phyloP scores from a whole-genome alignment of 2,113 vertebrate genomes.

The Odocoileus hemionus region DNA sequence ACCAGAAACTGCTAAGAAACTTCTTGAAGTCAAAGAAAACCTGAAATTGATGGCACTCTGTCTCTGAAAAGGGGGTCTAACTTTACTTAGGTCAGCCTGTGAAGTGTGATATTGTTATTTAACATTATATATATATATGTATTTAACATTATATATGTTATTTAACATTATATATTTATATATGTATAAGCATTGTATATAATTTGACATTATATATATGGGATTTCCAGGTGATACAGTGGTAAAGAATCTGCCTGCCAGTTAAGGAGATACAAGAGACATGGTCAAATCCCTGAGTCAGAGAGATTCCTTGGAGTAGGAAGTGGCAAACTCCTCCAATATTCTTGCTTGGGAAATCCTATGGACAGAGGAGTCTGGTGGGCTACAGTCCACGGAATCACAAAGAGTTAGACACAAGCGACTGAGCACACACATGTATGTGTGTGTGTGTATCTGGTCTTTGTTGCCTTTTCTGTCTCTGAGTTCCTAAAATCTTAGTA shows the following conservation, averaged over 20 bases:
- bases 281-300: background rate
- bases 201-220: background rate
- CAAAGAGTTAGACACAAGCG: background rate
- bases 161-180: background rate
- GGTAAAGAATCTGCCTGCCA: background rate
- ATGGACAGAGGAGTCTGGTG: background rate
- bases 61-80: background rate
- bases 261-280: background rate
- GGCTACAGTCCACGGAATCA: background rate
- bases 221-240: background rate
- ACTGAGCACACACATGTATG: background rate
- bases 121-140: background rate
- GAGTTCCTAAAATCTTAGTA: background rate
- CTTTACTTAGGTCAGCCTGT: background rate
- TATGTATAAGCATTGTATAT: background rate
- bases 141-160: background rate
- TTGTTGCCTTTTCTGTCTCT: background rate
- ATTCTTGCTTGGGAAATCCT: background rate
- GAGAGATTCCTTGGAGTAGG: background rate
- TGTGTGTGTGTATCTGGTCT: background rate
- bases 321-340: background rate
- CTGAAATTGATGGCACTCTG: background rate
- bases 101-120: background rate
- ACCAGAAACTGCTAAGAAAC: background rate
- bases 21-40: background rate